Base-by-base conservation (phyloP, 2,888 invertebrate genomes). In the Mythimna impura region DNA sequence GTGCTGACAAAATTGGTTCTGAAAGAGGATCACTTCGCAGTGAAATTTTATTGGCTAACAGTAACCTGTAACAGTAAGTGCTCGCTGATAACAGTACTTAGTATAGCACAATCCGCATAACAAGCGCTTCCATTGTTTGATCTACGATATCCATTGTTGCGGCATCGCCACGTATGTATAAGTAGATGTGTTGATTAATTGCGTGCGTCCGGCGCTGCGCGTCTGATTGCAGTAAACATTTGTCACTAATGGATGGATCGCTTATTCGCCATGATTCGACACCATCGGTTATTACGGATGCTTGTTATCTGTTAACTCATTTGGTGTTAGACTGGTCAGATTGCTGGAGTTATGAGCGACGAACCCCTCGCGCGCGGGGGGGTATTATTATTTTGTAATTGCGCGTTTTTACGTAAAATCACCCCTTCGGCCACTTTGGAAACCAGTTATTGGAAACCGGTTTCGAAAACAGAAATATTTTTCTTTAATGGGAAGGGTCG, bases 141-240 rank as follows among this genome's bases (percentile, higher is more conserved):
- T 74, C 67, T 67, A 55, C 80, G 71, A 73, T 78, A 76, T 62
- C 80, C 71, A 78, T 81, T 83, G 81, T 82, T 75, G 69, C 68
- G 66, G 65, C 47, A 60, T n/a, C 55, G 66, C 75, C 79, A 25
- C 14, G 73, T 65, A 78, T 78, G 74, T 72, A 79, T 82, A 78
- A 79, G 69, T 83, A 50, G 43, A 14, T 73, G 62, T 76, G 87
- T 90, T 93, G 93, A 93, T 93, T 92, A 91, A 93, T 93, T 89
- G 89, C 89, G 65, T 78, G 66, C 82, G 82, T 80, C 82, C 87
- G 76, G 83, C 87, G 80, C 89, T 86, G 80, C 80, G 78, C 85
- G 86, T 90, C 91, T 93, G 93, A 93, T 93, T 93, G 93, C 90
- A 89, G 88, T 90, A 76, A 92, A 93, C 93, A 93, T 93, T 93